Conservation (phyloP, 2,888 invertebrate genomes). For the Conomelus anceps region DNA sequence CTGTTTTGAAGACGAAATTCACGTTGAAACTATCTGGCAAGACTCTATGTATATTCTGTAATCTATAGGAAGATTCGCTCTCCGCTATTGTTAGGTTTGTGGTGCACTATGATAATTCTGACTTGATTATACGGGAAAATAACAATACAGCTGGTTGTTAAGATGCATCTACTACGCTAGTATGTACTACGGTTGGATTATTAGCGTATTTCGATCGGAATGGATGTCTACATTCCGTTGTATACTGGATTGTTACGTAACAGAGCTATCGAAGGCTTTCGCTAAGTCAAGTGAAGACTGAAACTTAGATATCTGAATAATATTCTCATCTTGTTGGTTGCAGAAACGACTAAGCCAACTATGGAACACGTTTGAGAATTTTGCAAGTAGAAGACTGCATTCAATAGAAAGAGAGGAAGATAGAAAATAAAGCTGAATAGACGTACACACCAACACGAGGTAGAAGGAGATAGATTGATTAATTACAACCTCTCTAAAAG, state of each 20-base stretch:
- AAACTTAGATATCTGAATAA: neutral
- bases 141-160: neutral
- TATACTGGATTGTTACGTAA: neutral
- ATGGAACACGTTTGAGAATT: neutral
- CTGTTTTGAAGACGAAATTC: neutral
- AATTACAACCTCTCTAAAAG: neutral
- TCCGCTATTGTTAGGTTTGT: neutral
- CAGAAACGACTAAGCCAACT: neutral
- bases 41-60: neutral
- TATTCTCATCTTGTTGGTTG: neutral
- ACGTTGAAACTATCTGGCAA: neutral
- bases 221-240: neutral
- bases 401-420: neutral
- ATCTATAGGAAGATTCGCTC: neutral
- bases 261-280: neutral
- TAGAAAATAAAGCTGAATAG: neutral
- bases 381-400: neutral
- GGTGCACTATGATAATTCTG: neutral
- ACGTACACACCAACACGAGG: too few relatives aligned
- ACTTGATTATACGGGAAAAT: neutral
- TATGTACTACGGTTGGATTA: neutral
- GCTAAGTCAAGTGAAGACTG: neutral
- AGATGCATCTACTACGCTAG: too few relatives aligned
- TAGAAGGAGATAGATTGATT: too few relatives aligned
- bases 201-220: neutral